phyloP scores from a whole-genome alignment of 2,888 invertebrate genomes.

The Melinaea menophilus region DNA sequence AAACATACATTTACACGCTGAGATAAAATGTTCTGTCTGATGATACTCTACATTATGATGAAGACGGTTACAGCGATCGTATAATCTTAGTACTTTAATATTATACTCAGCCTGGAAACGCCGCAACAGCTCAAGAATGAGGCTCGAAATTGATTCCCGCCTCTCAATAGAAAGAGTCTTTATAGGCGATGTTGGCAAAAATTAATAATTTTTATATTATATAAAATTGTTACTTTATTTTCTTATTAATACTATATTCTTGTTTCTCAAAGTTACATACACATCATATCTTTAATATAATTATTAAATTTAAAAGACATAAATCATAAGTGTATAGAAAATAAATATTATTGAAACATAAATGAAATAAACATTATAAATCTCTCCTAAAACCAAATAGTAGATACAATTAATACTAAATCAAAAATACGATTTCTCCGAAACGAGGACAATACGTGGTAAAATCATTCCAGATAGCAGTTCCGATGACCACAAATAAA shows the following conservation, averaged over 20 bases:
- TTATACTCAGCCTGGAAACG: constrained; percentile 2
- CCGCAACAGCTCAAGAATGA: constrained; percentile 1
- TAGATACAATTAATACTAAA: constrained; percentile 1
- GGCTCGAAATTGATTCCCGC: constrained; percentile 11
- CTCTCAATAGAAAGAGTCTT: constrained; percentile 13
- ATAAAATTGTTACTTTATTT: no score
- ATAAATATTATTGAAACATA: background rate
- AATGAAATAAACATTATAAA: background rate
- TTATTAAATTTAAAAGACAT: no score
- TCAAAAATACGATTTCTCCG: constrained; percentile 2
- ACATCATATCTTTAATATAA: no score
- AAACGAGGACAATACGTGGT: constrained; percentile 48
- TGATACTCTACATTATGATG: background rate
- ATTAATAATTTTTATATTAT: background rate
- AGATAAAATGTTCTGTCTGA: background rate
- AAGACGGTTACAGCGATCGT: constrained; percentile 1
- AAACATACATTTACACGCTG: background rate
- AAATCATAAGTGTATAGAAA: no score
- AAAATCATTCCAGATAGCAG: constrained; percentile 61
- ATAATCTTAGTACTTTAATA: constrained; percentile 12
- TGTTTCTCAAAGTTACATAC: no score
- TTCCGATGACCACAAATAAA: constrained; percentile 46
- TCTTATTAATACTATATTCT: no score
- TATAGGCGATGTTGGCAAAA: background rate
- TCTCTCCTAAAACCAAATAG: background rate